Conservation (phyloP, 2,113 vertebrate species). For the Oenanthe melanoleuca region DNA sequence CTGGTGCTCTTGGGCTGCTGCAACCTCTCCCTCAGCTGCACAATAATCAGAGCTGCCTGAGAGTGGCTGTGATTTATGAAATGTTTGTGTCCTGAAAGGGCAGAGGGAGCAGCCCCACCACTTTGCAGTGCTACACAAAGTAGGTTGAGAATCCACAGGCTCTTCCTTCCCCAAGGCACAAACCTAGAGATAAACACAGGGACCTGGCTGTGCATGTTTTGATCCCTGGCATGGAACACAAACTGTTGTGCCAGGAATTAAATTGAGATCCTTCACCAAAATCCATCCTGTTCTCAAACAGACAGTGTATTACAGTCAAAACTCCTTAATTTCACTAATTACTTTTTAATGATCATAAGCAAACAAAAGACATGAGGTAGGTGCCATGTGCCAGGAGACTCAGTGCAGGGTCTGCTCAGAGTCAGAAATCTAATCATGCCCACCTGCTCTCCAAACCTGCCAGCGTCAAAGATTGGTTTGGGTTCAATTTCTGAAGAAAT, state of each 20-base stretch:
- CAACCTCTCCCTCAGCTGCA: neutral
- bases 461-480: constrained; percentile 15
- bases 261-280: neutral
- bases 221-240: neutral
- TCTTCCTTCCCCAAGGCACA: neutral
- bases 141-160: neutral
- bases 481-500: constrained; percentile 34
- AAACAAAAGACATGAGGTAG: constrained; percentile 39
- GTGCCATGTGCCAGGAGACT: constrained; percentile 20
- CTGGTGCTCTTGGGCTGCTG: neutral
- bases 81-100: neutral
- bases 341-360: constrained; percentile 68
- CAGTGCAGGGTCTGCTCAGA: neutral
- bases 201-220: neutral
- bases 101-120: neutral
- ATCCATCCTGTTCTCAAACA: neutral
- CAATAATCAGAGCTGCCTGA: neutral
- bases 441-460: constrained; percentile 49
- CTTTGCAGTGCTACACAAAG: neutral
- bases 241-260: neutral
- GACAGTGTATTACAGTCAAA: neutral
- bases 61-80: neutral
- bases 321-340: constrained; percentile 64
- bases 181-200: neutral
- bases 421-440: constrained; percentile 25